Evolutionary conservation across 2,113 vertebrate genomes (phyloP).

Genomic region (Leucopsar rothschildi): DNA sequence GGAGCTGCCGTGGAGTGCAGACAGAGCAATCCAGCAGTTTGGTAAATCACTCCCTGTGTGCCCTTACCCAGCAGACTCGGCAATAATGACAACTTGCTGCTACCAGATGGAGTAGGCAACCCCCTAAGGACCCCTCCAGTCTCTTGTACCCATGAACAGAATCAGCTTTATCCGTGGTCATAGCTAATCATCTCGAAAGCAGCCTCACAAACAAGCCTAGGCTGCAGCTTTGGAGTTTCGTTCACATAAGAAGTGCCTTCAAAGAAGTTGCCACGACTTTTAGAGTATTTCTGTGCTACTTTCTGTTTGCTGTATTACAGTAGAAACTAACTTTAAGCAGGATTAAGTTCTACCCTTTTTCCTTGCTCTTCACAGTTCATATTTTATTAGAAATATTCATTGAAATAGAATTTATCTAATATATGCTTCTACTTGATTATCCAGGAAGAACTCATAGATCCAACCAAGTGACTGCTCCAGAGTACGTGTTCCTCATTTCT

Average conservation of each 20-base stretch:
- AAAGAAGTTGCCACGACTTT: not conserved
- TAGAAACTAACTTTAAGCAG: not conserved
- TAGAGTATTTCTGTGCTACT: not conserved
- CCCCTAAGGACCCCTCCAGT: not conserved
- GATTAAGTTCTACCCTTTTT: not conserved
- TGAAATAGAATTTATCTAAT: not conserved
- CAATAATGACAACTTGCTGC: not conserved
- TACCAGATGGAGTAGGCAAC: not conserved
- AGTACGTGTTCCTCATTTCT: slow-evolving; percentile 97
- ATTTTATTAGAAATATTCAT: not conserved
- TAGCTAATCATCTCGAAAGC: not conserved
- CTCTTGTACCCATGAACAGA: not conserved
- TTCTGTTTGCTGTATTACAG: not conserved
- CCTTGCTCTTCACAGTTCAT: not conserved
- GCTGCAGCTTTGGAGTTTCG: not conserved
- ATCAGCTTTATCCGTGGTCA: not conserved
- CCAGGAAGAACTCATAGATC: slow-evolving; percentile 95
- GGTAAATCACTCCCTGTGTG: slow-evolving; percentile 67
- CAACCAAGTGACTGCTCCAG: slow-evolving; percentile 97
- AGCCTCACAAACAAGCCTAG: not conserved
- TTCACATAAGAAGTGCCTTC: not conserved
- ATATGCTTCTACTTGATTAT: not conserved
- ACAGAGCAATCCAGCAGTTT: slow-evolving; percentile 96
- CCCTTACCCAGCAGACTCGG: not conserved
- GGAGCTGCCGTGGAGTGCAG: slow-evolving; percentile 95